These are phyloP conservation scores for Cylloceria caligata DNA, from an alignment of 2,888 invertebrate genomes.

Conservation along the genomic window DNA sequence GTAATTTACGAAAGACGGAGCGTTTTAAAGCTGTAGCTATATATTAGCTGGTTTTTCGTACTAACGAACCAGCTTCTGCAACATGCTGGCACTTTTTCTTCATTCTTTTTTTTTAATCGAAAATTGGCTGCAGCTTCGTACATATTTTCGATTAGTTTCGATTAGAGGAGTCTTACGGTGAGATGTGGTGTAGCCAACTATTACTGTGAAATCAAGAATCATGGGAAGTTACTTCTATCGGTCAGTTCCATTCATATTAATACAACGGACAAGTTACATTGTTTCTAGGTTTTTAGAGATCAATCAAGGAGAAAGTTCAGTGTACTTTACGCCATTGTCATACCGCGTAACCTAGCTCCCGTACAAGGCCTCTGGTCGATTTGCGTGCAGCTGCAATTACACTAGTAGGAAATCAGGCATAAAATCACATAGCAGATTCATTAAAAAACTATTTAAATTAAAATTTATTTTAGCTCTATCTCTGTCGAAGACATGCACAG, in stretches of 20 bases:
- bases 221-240: conserved; percentile 76
- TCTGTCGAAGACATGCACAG: neutral
- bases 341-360: conserved; percentile 23
- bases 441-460: neutral
- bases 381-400: conserved; percentile 38
- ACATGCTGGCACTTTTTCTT: neutral
- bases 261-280: conserved; percentile 26
- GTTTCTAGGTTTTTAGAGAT: conserved; percentile 44
- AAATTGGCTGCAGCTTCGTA: conserved; percentile 38
- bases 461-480: no score
- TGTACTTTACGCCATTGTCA: conserved; percentile 45
- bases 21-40: conserved; percentile 29
- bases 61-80: neutral
- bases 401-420: conserved; percentile 36
- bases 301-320: conserved; percentile 33
- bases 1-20: conserved; percentile 51
- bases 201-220: conserved; percentile 61
- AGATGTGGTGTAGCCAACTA: conserved; percentile 47
- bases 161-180: conserved; percentile 54
- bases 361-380: conserved; percentile 48
- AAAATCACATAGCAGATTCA: conserved; percentile 26
- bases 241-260: conserved; percentile 70
- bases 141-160: neutral
- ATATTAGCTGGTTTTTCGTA: neutral
- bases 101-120: conserved; percentile 6